Evolutionary conservation across 2,888 invertebrate species (phyloP).

Genomic region (Nebria salina): DNA sequence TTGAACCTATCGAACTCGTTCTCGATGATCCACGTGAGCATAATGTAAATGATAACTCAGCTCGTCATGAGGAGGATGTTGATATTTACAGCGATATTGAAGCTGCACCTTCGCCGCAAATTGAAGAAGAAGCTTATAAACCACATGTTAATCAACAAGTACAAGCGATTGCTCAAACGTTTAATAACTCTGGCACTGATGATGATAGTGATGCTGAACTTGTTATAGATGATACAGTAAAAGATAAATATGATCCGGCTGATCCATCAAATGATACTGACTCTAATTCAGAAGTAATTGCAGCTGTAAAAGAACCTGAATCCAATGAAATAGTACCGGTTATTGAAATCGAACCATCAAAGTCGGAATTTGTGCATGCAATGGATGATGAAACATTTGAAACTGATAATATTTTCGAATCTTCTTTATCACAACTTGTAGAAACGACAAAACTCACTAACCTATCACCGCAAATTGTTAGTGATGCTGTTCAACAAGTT

Average conservation of each 20-base stretch:
- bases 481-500: constrained; percentile 62
- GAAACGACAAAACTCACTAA: constrained; percentile 45
- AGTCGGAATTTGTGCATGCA: background rate
- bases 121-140: constrained; percentile 55
- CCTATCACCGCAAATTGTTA: constrained; percentile 54
- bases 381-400: constrained; percentile 55
- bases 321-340: constrained; percentile 20
- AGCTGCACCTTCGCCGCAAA: constrained; percentile 58
- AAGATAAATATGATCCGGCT: constrained; percentile 67
- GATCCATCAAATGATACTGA: constrained; percentile 63
- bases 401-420: constrained; percentile 52
- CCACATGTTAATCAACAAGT: constrained; percentile 51
- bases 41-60: constrained; percentile 9
- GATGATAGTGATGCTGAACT: constrained; percentile 68
- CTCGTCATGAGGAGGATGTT: constrained; percentile 58
- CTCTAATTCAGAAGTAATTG: constrained; percentile 46
- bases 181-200: constrained; percentile 60
- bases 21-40: constrained; percentile 39
- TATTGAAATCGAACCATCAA: constrained; percentile 17
- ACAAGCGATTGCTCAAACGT: constrained; percentile 57
- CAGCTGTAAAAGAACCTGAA: constrained; percentile 34
- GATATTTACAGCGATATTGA: constrained; percentile 74
- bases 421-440: constrained; percentile 47
- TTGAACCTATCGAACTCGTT: constrained; percentile 29
- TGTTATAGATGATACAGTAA: constrained; percentile 63